Evolutionary conservation across 2,888 invertebrate species (phyloP), one percentile per base, ranked within the genome.

Genomic region (Salpingus planirostris): DNA sequence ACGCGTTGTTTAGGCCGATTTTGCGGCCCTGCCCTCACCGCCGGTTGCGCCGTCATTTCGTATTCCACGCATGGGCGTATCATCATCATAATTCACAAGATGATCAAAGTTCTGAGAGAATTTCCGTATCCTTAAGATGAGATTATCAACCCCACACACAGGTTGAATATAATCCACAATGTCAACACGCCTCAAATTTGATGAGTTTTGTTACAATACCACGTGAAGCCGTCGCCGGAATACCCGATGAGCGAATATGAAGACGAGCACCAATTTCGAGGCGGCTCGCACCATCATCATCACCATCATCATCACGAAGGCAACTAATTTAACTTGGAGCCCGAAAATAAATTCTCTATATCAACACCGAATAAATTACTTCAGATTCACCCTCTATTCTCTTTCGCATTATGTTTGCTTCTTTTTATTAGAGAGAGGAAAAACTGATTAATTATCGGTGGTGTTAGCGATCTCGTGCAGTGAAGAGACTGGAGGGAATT

Each of bases 111-210:
- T 64, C 57, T 56, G 49, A 49, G 50, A 50, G 57, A 57, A 57
- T 55, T 55, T 56, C 57, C 60, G 59, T 54, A 58, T 62, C 60
- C 60, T 62, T 59, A 60, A 56, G 61, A 64, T 57, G 59, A 62
- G 63, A 62, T 64, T 64, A 62, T 62, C 61, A 60, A 54, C 55
- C 44, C 50, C 50, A n/a, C 46, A 49, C 55, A 55, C 57, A 54
- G 59, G 57, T 57, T 57, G 53, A 55, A 55, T 59, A 57, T 62
- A 62, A 62, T 64, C 61, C 61, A 57, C 57, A 61, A 62, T 61
- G 62, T 64, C 64, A 62, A 62, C 62, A 60, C 58, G 60, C 55
- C 55, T 60, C 60, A 62, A 59, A 62, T 64, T 64, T 62, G 64
- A 64, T 62, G 64, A 62, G 62, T 62, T 61, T 62, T 56, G 61